phyloP scores from a whole-genome alignment of 2,797 vertebrate species.

The Neosalanx taihuensis region DNA sequence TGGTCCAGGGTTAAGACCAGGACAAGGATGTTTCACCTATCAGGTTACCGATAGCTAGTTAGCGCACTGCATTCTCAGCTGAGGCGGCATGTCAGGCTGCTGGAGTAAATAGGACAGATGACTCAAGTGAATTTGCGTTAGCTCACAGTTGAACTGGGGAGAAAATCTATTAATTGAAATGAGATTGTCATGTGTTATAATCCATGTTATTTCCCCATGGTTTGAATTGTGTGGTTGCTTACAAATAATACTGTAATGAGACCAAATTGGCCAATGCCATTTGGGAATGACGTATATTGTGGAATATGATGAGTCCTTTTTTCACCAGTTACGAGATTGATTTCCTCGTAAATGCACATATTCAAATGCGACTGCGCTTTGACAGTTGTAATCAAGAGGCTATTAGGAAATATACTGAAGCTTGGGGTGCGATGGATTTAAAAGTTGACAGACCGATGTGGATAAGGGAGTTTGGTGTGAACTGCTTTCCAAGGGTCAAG shows the following conservation, averaged over 20 bases:
- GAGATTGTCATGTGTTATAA: constrained; percentile 53
- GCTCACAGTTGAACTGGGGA: constrained; percentile 28
- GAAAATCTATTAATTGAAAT: constrained; percentile 55
- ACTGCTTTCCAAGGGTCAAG: constrained; percentile 65
- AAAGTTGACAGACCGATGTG: too few relatives aligned
- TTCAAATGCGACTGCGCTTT: constrained; percentile 64
- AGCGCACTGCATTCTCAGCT: not conserved
- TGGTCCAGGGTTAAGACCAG: constrained; percentile 21
- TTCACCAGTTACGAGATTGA: constrained; percentile 40
- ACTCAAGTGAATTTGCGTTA: constrained; percentile 34
- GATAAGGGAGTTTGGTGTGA: constrained; percentile 50
- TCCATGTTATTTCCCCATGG: constrained; percentile 37
- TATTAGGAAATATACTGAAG: constrained; percentile 52
- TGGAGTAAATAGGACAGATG: not conserved
- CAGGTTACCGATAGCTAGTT: not conserved
- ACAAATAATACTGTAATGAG: constrained; percentile 56
- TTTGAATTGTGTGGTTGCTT: constrained; percentile 40
- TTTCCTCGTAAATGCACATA: constrained; percentile 56
- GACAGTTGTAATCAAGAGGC: constrained; percentile 72
- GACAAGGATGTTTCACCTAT: constrained; percentile 14
- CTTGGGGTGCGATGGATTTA: too few relatives aligned
- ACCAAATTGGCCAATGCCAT: constrained; percentile 46
- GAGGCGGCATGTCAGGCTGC: not conserved
- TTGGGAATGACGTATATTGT: constrained; percentile 54
- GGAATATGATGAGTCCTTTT: constrained; percentile 42